A percentile compares a stretch with the other conserved stretches of the same genome.
Conservation (phyloP, 2,888 invertebrate species). For the Ectobius pallidus region DNA sequence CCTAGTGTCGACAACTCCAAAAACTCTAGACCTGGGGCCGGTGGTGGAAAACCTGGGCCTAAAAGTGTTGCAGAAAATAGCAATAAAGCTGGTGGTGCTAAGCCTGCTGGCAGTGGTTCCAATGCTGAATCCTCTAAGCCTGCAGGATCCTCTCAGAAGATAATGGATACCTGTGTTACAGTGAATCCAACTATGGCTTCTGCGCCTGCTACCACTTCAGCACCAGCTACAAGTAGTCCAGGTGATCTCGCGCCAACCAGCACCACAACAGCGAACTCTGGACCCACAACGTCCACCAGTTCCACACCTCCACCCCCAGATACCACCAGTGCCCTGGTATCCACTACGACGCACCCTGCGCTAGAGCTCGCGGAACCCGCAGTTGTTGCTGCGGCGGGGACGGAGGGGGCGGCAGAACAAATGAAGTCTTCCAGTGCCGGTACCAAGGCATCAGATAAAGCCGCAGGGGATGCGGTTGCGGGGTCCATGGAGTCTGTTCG, state of each 20-base stretch:
- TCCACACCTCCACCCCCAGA: conserved; percentile 3
- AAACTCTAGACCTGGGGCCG: background rate
- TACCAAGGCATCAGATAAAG: conserved; percentile 7
- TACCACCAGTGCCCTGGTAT: conserved; percentile 10
- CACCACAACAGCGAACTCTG: conserved; percentile 17
- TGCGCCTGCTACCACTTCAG: conserved; percentile 26
- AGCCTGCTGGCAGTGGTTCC: too few species aligned
- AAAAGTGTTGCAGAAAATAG: background rate
- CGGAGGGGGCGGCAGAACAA: background rate
- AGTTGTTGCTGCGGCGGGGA: background rate
- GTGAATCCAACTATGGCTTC: conserved; percentile 41
- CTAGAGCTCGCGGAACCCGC: conserved; percentile 29
- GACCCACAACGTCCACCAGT: conserved; percentile 15
- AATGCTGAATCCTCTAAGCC: too few species aligned
- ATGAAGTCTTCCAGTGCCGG: conserved; percentile 10
- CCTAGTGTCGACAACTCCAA: background rate
- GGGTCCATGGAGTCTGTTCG: conserved; percentile 35
- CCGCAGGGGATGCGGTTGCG: background rate
- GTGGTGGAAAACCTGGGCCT: background rate
- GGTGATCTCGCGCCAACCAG: conserved; percentile 17
- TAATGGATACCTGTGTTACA: conserved; percentile 20
- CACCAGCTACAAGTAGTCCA: conserved; percentile 25
- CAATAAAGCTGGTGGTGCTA: too few species aligned
- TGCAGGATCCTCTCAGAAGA: too few species aligned
- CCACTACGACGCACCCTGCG: conserved; percentile 24